phyloP scores from a whole-genome alignment of 2,113 vertebrate genomes.

The Notothenia rossii region DNA sequence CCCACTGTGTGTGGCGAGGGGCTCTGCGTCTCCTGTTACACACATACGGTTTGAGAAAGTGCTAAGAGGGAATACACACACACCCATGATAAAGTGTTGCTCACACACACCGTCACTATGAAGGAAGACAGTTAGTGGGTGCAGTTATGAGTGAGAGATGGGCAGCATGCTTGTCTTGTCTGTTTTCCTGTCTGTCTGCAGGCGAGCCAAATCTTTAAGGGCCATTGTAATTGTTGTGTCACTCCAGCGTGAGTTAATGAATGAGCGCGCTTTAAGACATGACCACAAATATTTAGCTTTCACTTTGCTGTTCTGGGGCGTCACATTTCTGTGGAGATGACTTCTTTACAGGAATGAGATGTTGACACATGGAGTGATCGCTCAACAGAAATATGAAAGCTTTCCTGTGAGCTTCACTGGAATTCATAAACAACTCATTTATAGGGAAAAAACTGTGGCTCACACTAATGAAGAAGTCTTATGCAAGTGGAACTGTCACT shows the following conservation, averaged over 20 bases:
- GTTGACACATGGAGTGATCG: constrained; percentile 14
- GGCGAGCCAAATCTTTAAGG: constrained; percentile 23
- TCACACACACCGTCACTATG: constrained; percentile 21
- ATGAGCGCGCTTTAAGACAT: constrained; percentile 33
- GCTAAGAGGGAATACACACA: constrained; percentile 30
- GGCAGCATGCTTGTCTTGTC: constrained; percentile 1
- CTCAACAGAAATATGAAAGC: constrained; percentile 1
- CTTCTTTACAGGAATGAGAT: constrained; percentile 6
- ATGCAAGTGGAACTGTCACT: not conserved
- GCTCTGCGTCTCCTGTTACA: constrained; percentile 67
- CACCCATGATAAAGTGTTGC: constrained; percentile 14
- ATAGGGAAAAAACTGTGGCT: not conserved
- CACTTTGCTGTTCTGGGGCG: not conserved
- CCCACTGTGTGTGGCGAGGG: constrained; percentile 78
- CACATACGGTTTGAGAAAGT: constrained; percentile 50
- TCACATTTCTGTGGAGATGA: constrained; percentile 8
- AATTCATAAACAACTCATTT: not conserved
- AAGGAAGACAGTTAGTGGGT: constrained; percentile 9
- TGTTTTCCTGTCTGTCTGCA: constrained; percentile 23
- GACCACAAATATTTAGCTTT: constrained; percentile 37
- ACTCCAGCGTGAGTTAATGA: constrained; percentile 33
- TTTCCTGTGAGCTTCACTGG: not conserved
- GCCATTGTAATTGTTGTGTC: constrained; percentile 26
- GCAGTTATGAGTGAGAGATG: constrained; percentile 22
- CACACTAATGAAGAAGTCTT: not conserved